Base-by-base conservation (phyloP, 2,888 invertebrate species). In the Cepaea hortensis region DNA sequence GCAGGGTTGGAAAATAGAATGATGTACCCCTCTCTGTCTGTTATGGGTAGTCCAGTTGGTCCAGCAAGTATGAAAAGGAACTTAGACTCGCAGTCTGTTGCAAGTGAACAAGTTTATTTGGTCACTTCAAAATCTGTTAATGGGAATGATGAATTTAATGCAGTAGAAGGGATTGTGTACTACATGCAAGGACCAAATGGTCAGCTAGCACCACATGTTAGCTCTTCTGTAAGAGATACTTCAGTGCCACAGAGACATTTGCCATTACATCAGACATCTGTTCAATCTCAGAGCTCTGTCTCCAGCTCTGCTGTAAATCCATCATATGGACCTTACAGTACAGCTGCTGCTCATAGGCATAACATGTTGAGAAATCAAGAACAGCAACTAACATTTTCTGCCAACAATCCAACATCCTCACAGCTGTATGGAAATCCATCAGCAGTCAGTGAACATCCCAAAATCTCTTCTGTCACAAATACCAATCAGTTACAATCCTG, bases 281-380 rank as follows among this genome's bases (percentile, higher is more conserved):
- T 72, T 50, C 46, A 35, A 11, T 73, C 83, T 50, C 72, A 77
- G 20, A 46, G 15, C 13, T 55, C 62, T 4, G 50, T 75, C n/a
- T 72, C 35, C 48, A 81, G 35, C 23, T 81, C 85, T 23, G 48
- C 81, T 48, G 75, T 81, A n/a, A 73, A 85, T 23, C 81, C 85
- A 20, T 70, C 81, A n/a, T 85, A 80, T 65, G 85, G 85, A 0
- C 85, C 85, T 23, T 85, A 85, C 81, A 85, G 85, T 75, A 46
- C 35, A 23, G 73, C 75, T 73, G 85, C 81, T 62, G 50, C 61
- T 18, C 84, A 76, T 46, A 61, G 46, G 46, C 50, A 13, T 4
- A 72, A 82, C 35, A n/a, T 46, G 23, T 55, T 23, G 4, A 50
- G 55, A 23, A 23, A 55, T 6, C 82, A 73, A n/a, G 55, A n/a